Evolutionary conservation across 2,113 vertebrate species (phyloP).

Genomic region (Empidonax alnorum): DNA sequence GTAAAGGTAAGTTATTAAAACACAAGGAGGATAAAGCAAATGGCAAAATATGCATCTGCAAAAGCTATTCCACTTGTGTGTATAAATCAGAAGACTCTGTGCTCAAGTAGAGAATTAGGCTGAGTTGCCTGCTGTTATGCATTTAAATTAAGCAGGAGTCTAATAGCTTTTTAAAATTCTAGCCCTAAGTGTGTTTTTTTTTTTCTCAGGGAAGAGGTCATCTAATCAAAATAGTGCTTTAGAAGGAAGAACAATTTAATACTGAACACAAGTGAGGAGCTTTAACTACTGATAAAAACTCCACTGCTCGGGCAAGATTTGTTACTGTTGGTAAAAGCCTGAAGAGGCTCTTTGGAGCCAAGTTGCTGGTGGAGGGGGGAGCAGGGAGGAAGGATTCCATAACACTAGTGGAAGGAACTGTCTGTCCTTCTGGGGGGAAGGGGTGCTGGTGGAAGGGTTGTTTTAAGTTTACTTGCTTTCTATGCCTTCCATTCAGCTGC

Average conservation of each 20-base stretch:
- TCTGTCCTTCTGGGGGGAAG: background rate
- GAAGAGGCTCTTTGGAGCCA: background rate
- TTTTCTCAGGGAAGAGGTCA: background rate
- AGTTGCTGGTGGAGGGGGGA: background rate
- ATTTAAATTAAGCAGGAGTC: conserved; percentile 46
- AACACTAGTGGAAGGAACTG: background rate
- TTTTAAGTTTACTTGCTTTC: background rate
- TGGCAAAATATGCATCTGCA: background rate
- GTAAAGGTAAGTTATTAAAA: conserved; percentile 16
- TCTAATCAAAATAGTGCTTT: conserved; percentile 11
- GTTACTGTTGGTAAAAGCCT: background rate
- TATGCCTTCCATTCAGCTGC: background rate
- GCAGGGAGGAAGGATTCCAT: rapidly evolving
- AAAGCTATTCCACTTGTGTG: conserved; percentile 24
- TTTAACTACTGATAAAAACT: background rate
- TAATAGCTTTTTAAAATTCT: conserved; percentile 26
- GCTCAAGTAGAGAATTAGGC: conserved; percentile 48
- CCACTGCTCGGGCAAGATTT: background rate
- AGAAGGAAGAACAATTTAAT: background rate
- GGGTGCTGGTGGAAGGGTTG: background rate
- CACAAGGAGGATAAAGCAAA: background rate
- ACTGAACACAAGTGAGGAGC: background rate
- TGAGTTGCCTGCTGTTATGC: background rate
- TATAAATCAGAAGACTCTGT: conserved; percentile 37
- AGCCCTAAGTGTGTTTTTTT: background rate